Evolutionary conservation across 2,888 invertebrate species (phyloP).

Genomic region (Cosmia trapezina): DNA sequence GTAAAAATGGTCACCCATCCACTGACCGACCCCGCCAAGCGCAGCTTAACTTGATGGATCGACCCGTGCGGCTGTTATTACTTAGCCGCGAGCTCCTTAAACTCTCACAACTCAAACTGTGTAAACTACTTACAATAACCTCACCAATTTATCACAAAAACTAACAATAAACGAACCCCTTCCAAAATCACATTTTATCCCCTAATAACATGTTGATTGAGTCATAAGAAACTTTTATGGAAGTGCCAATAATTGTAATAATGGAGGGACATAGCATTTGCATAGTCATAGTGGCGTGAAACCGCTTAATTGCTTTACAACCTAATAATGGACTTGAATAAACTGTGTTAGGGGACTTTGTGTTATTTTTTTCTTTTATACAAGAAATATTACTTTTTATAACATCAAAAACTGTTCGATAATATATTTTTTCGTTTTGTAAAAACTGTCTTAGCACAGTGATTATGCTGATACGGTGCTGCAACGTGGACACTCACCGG

Average conservation of each 20-base stretch:
- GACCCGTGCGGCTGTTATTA: too few relatives aligned
- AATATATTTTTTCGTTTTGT: too few relatives aligned
- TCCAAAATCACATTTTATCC: slow-evolving; percentile 40
- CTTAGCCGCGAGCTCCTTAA: too few relatives aligned
- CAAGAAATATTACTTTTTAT: not conserved
- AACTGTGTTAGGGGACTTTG: slow-evolving; percentile 9
- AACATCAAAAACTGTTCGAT: too few relatives aligned
- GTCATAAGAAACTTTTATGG: slow-evolving; percentile 50
- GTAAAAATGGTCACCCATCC: too few relatives aligned
- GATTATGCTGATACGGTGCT: too few relatives aligned
- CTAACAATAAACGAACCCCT: slow-evolving; percentile 18
- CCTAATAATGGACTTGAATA: slow-evolving; percentile 45
- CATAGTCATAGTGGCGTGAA: slow-evolving; percentile 57
- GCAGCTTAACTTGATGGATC: too few relatives aligned
- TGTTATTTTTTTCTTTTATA: not conserved
- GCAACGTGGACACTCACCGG: too few relatives aligned
- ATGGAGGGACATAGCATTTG: slow-evolving; percentile 47
- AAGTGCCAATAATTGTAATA: slow-evolving; percentile 41
- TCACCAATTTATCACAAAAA: slow-evolving; percentile 15
- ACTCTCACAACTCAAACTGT: too few relatives aligned
- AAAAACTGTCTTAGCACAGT: too few relatives aligned
- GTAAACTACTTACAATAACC: too few relatives aligned
- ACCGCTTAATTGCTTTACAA: slow-evolving; percentile 50
- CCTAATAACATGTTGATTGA: slow-evolving; percentile 48
- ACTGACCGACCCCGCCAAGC: too few relatives aligned